These are phyloP conservation scores for Prionailurus bengalensis DNA, from an alignment of 2,113 vertebrate genomes.

Conservation along the genomic window DNA sequence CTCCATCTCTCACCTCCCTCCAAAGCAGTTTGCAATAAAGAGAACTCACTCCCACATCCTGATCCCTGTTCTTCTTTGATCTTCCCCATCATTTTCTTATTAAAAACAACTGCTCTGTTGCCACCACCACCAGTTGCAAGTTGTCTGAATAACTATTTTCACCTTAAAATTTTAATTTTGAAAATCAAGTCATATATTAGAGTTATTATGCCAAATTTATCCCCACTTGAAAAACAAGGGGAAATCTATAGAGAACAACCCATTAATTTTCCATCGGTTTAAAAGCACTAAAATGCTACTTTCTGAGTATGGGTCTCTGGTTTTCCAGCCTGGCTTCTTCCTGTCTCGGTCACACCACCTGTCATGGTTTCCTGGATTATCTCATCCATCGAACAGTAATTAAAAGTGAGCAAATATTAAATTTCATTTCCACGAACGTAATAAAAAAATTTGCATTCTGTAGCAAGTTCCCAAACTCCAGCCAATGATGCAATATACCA, in stretches of 20 bases:
- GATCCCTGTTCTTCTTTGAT: conserved; percentile 80
- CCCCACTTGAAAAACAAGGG: conserved; percentile 70
- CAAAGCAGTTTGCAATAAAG: conserved; percentile 76
- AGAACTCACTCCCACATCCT: conserved; percentile 82
- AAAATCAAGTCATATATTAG: conserved; percentile 79
- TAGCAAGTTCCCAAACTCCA: conserved; percentile 55
- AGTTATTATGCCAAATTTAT: conserved; percentile 74
- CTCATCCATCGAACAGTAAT: conserved; percentile 56
- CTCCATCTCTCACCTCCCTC: conserved; percentile 79
- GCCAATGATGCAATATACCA: conserved; percentile 46
- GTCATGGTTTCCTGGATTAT: conserved; percentile 65
- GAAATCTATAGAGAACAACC: conserved; percentile 73
- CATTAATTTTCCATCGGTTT: conserved; percentile 79
- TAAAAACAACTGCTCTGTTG: conserved; percentile 82
- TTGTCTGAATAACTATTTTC: conserved; percentile 75
- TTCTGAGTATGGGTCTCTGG: conserved; percentile 61
- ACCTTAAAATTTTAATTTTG: conserved; percentile 81
- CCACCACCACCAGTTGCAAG: conserved; percentile 70
- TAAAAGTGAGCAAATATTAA: conserved; percentile 53
- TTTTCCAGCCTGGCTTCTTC: conserved; percentile 71
- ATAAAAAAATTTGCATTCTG: conserved; percentile 23
- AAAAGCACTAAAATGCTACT: conserved; percentile 78
- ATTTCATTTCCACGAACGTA: conserved; percentile 42
- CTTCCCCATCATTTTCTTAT: conserved; percentile 83
- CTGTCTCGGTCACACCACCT: conserved; percentile 62